Base-by-base conservation (phyloP, 2,113 vertebrate species). In the Leptosomus discolor region DNA sequence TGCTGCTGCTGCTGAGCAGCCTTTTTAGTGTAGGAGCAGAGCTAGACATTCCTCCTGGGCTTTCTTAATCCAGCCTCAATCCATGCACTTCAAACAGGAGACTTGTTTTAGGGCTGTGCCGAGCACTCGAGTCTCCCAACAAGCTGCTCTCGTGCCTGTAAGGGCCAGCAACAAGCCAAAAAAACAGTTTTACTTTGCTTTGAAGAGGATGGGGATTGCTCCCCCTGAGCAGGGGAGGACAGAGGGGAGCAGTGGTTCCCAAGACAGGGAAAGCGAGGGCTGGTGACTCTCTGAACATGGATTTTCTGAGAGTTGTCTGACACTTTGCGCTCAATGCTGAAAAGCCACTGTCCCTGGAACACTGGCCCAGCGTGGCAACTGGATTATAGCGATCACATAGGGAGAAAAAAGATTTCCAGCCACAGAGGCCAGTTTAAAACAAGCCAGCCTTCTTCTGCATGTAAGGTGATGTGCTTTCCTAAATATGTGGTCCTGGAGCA, bases 41-140 rank as follows among this genome's bases (percentile, higher is more conserved):
- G 81, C 61, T 83, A 29, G 60, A 20, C 15, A 2, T 71, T 88
- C 57, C 85, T 95, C 79, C 74, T 10, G 67, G 85, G 61, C 64
- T 95, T 94, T 50, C 82, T 88, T 95, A 88, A 92, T 94, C 91
- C 78, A 85, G 48, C 82, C 82, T 92, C 82, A 63, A 65, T 92
- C 94, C 79, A 4, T 9, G 58, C 34, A 57, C 67, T 95, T 95
- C 88, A 91, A 94, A 80, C 67, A 65, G 79, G 45, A 96, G 78
- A 43, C 85, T 85, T 79, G 92, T 71, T 94, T 90, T 64, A 82
- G 65, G 90, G 61, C 70, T 80, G 70, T 51, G 61, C 85, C 1
- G 30, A 88, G 61, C 36, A 2, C 85, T 94, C 0, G 4, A 60
- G 61, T 57, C 61, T 90, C 79, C 34, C 70, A 46, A 30, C 30